Evolutionary conservation across 2,797 vertebrate species (phyloP).

Genomic region (Gymnothorax reevesii): DNA sequence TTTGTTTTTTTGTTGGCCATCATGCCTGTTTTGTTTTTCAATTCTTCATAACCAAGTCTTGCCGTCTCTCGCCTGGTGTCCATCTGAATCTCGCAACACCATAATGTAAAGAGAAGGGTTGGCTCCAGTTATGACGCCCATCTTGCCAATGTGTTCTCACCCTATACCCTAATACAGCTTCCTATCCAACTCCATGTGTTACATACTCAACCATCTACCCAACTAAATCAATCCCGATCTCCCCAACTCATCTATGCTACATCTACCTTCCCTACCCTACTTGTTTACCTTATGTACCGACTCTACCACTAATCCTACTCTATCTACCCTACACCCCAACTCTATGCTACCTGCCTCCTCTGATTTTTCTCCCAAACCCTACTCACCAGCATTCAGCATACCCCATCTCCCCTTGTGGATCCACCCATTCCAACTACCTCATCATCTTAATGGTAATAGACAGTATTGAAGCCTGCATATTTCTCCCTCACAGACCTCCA

Average conservation of each 20-base stretch:
- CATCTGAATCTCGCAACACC: too few relatives aligned
- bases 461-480: not conserved
- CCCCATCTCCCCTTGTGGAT: too few relatives aligned
- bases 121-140: not conserved
- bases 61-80: too few relatives aligned
- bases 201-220: too few relatives aligned
- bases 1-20: too few relatives aligned
- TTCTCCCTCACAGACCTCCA: not conserved
- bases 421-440: not conserved
- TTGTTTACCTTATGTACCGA: not conserved
- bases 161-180: not conserved
- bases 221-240: too few relatives aligned
- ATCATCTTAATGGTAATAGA: not conserved
- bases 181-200: too few relatives aligned
- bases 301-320: not conserved
- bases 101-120: not conserved
- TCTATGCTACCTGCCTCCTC: too few relatives aligned
- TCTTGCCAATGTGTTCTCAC: not conserved
- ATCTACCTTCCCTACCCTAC: not conserved
- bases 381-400: too few relatives aligned
- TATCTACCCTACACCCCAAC: not conserved
- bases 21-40: too few relatives aligned
- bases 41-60: too few relatives aligned
- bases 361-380: too few relatives aligned
- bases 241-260: not conserved